Base-by-base conservation (phyloP, 1,140 invertebrate genomes). In the Drosophila sproati region DNA sequence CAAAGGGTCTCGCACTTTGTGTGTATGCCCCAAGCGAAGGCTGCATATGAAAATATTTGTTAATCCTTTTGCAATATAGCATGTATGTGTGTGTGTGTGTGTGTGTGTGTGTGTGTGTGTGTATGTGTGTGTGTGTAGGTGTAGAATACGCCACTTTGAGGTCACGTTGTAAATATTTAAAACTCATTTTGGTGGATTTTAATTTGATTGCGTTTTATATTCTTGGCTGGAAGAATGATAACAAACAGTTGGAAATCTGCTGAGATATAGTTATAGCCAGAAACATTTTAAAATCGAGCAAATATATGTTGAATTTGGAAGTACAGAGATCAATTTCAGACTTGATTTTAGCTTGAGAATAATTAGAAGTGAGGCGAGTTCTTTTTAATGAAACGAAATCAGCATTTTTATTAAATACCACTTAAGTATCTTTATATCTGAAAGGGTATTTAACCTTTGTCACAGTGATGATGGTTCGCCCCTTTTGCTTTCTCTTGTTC, bases 11-110 rank as follows among this genome's bases (percentile, higher is more conserved):
- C 85, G 72, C 83, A 87, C 80, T 83, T 69, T 73, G 63, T 47
- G 52, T 74, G 47, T 78, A 68, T 73, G 52, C 64, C 60, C 48
- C 3, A 63, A 72, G 77, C 80, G 73, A 80, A 73, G 63, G 63
- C 48, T 73, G 76, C 78, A 86, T 79, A 77, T 82, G 79, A 77
- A 79, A 87, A 86, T 87, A 86, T 87, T 86, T 87, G 82, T 61
- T 32, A 77, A 77, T 60, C 72, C 51, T 77, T 74, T 70, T 66
- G 63, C 47, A 70, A 51, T 61, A 73, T 68, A 77, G 69, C 73
- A 75, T 77, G 60, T 51, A 63, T 48, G 54, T 20, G 48, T 39
- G 29, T 73, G 32, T 54, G 6, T 5, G 1, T 32, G 32, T 54
- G 41, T 47, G 35, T n/a, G 8, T 20, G 20, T n/a, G 31, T 5